Conservation (phyloP, 2,113 vertebrate species). For the Xiphophorus couchianus region DNA sequence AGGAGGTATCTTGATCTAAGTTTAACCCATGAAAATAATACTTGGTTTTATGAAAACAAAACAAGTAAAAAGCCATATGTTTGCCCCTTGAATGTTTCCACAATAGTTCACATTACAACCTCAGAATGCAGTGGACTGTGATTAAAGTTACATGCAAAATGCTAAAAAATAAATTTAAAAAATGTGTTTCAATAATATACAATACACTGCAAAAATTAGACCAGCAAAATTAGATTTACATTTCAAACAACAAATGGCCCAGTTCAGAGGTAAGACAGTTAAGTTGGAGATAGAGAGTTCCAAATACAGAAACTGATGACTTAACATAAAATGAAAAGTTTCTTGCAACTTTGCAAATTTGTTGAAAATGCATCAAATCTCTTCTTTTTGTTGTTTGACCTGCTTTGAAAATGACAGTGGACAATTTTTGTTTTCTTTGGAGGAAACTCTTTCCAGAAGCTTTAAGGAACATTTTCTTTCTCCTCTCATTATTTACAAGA, state of each 20-base stretch:
- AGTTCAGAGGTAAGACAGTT: neutral
- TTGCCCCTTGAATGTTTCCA: no score
- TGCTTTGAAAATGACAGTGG: neutral
- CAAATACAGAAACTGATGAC: neutral
- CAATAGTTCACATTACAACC: no score
- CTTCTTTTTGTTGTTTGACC: neutral
- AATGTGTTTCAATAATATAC: neutral
- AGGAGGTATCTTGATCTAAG: no score
- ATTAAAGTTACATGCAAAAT: neutral
- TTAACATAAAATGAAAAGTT: neutral
- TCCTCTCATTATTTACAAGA: constrained; percentile 8
- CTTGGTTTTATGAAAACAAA: no score
- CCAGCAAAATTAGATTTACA: neutral
- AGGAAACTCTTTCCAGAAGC: neutral
- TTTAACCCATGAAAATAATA: no score
- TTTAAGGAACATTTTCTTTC: neutral
- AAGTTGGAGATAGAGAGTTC: neutral
- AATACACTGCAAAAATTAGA: neutral
- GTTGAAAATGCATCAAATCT: neutral
- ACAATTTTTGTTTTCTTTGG: neutral
- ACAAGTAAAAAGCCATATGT: no score
- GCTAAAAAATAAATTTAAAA: neutral
- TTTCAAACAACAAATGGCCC: neutral
- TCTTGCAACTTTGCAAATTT: neutral
- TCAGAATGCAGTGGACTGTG: neutral